A percentile compares a stretch with the other conserved stretches of the same genome.
Conservation (phyloP, 2,888 invertebrate genomes). For the Apoda limacodes region DNA sequence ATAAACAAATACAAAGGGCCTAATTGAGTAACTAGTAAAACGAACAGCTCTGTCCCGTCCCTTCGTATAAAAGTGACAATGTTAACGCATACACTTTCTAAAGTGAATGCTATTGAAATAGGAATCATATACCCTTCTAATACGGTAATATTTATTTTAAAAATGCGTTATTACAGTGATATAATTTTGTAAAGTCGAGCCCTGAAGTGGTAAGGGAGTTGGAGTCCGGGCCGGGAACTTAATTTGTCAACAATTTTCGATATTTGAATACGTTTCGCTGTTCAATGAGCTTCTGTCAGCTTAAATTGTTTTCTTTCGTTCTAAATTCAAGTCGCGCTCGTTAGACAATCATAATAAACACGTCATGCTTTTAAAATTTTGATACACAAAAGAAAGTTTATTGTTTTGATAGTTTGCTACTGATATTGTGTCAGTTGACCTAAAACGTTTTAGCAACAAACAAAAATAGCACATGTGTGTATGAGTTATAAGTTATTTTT, state of each 20-base stretch:
- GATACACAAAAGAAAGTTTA: slow-evolving; percentile 18
- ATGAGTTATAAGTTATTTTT: too few relatives aligned
- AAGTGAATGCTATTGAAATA: slow-evolving; percentile 18
- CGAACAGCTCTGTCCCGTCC: slow-evolving; percentile 63
- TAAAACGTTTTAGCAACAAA: too few relatives aligned
- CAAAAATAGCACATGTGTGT: too few relatives aligned
- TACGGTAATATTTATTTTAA: slow-evolving; percentile 17
- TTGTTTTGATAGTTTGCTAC: too few relatives aligned
- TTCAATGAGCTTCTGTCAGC: slow-evolving; percentile 66
- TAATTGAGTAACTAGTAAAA: slow-evolving; percentile 72
- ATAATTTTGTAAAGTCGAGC: slow-evolving; percentile 54
- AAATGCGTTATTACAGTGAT: not conserved
- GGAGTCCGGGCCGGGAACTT: slow-evolving; percentile 58
- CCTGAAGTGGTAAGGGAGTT: slow-evolving; percentile 66
- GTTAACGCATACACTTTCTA: slow-evolving; percentile 19
- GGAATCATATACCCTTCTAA: slow-evolving; percentile 20
- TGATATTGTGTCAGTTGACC: too few relatives aligned
- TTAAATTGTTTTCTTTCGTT: slow-evolving; percentile 61
- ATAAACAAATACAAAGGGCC: slow-evolving; percentile 72
- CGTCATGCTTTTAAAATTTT: slow-evolving; percentile 4
- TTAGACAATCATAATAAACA: slow-evolving; percentile 16
- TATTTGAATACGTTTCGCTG: slow-evolving; percentile 68
- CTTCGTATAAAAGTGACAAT: slow-evolving; percentile 42
- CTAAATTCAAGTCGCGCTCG: slow-evolving; percentile 34
- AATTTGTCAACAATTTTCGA: slow-evolving; percentile 71